A percentile compares a stretch with the other conserved stretches of the same genome.
These are phyloP conservation scores for Fistularia commersonii DNA, from an alignment of 2,797 vertebrate species.

Conservation along the genomic window DNA sequence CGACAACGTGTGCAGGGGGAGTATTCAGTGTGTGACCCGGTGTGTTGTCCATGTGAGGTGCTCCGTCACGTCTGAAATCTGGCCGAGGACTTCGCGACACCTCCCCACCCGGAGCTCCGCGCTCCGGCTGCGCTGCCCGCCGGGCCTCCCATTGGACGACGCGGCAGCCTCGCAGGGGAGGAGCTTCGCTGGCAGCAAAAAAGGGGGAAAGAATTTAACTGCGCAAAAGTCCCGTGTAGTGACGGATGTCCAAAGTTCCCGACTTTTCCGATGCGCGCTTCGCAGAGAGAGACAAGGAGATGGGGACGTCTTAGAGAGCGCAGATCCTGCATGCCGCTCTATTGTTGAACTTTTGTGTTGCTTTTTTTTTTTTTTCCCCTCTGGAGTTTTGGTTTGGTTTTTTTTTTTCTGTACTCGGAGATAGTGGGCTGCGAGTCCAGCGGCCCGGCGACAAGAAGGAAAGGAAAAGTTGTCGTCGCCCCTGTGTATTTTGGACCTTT, in stretches of 20 bases:
- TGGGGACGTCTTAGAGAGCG: constrained; percentile 64
- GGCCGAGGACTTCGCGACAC: constrained; percentile 71
- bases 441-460: no score
- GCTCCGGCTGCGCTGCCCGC: constrained; percentile 56
- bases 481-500: constrained; percentile 51
- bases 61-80: constrained; percentile 55
- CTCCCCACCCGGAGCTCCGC: constrained; percentile 44
- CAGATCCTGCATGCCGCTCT: constrained; percentile 34
- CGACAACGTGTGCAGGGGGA: constrained; percentile 1
- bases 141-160: constrained; percentile 78
- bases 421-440: no score
- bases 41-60: constrained; percentile 34
- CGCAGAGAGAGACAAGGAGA: constrained; percentile 53
- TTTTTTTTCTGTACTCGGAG: neutral
- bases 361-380: neutral
- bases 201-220: constrained; percentile 84
- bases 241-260: constrained; percentile 94
- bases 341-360: constrained; percentile 24
- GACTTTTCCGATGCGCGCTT: constrained; percentile 83
- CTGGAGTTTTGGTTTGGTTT: constrained; percentile 50
- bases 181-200: constrained; percentile 75
- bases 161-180: constrained; percentile 66
- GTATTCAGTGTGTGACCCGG: constrained; percentile 18
- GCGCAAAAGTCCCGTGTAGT: constrained; percentile 90
- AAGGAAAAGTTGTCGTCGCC: no score